These are phyloP conservation scores for Loris lydekkerianus DNA, from an alignment of 2,797 vertebrate species.

Conservation along the genomic window DNA sequence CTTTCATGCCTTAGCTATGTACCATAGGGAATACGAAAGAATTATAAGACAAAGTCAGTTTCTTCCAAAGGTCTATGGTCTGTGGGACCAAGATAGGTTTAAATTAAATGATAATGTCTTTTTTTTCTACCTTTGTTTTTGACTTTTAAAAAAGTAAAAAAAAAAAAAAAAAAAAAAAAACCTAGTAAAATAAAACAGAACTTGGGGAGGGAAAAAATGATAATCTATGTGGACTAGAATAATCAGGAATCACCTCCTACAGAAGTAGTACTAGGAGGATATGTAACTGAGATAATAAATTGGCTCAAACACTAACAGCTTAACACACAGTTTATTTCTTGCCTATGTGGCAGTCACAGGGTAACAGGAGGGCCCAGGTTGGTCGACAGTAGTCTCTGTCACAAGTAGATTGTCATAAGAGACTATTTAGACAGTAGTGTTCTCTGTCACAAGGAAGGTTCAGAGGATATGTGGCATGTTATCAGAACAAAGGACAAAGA, in stretches of 20 bases:
- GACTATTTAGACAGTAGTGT: too few relatives aligned
- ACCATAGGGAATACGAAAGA: neutral
- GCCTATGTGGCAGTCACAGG: neutral
- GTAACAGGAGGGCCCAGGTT: neutral
- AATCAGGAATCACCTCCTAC: neutral
- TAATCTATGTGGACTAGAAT: neutral
- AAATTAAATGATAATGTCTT: neutral
- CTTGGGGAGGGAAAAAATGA: neutral
- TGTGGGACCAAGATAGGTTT: neutral
- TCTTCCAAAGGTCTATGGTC: neutral
- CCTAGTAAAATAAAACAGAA: neutral
- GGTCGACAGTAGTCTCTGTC: neutral
- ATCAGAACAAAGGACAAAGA: neutral
- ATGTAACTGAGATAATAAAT: neutral
- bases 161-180: slow-evolving; percentile 59
- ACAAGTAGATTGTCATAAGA: neutral
- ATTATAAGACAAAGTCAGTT: neutral
- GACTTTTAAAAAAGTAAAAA: neutral
- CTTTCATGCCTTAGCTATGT: neutral
- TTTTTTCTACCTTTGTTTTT: neutral
- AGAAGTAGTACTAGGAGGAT: neutral
- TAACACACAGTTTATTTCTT: neutral
- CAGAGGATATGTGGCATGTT: neutral
- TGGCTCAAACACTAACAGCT: neutral
- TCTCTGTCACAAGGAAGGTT: neutral